phyloP scores from a whole-genome alignment of 2,888 invertebrate species.

The Tipula confusa region DNA sequence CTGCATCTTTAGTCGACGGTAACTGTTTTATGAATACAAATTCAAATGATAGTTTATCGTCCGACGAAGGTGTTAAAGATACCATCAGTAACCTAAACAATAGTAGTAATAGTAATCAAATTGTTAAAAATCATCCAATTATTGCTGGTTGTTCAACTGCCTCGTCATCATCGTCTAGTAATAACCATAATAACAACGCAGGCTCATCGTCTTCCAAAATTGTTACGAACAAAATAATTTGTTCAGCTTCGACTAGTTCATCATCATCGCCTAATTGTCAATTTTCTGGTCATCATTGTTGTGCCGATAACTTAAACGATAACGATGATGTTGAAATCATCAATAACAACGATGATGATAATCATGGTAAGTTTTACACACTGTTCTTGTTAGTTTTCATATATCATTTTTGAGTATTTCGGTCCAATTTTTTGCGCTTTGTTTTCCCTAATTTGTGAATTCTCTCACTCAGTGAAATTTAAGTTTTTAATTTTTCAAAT shows the following conservation, averaged over 20 bases:
- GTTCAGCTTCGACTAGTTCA: neutral
- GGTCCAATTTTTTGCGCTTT: neutral
- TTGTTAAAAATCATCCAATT: constrained; percentile 31
- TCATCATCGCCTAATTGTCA: constrained; percentile 31
- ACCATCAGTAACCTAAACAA: neutral
- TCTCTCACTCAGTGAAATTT: neutral
- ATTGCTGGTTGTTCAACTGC: neutral
- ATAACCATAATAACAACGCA: neutral
- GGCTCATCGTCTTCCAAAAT: constrained; percentile 29
- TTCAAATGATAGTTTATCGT: constrained; percentile 45
- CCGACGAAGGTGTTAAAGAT: constrained; percentile 35
- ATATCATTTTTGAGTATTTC: neutral
- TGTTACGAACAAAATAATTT: constrained; percentile 13
- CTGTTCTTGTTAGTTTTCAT: neutral
- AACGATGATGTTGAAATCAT: constrained; percentile 25
- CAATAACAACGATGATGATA: neutral
- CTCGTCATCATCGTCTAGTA: neutral
- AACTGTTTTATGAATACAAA: constrained; percentile 44
- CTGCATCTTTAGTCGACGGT: constrained; percentile 36
- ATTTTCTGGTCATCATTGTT: neutral
- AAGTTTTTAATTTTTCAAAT: neutral
- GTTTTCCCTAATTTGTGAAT: neutral
- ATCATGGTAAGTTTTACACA: constrained; percentile 15
- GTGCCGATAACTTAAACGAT: neutral
- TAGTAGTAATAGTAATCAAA: constrained; percentile 13